Evolutionary conservation across 2,113 vertebrate species (phyloP).

Genomic region (Hippocampus mohnikei): DNA sequence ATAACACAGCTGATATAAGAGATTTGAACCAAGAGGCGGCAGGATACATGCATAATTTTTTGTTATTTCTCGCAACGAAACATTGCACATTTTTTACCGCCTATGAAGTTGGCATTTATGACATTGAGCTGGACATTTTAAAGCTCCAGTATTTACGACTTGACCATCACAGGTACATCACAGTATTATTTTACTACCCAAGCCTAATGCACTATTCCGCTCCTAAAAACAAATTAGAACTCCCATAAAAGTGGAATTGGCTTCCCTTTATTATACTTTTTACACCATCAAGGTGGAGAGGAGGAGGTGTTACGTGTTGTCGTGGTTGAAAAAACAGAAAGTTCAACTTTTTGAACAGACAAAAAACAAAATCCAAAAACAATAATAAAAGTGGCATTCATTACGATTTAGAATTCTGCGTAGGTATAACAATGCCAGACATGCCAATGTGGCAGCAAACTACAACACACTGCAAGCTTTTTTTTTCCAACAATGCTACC

Average conservation of each 20-base stretch:
- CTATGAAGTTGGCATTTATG: neutral
- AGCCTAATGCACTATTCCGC: neutral
- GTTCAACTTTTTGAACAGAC: too few species aligned
- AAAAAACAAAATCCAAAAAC: too few species aligned
- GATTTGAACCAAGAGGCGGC: neutral
- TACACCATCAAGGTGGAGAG: slow-evolving; percentile 10
- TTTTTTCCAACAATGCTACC: too few species aligned
- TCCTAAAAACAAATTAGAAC: slow-evolving; percentile 6
- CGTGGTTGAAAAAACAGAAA: neutral
- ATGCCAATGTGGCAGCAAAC: too few species aligned
- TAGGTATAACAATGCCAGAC: too few species aligned
- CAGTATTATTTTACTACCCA: slow-evolving; percentile 1
- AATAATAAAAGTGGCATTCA: too few species aligned
- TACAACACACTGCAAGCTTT: too few species aligned
- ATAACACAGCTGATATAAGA: neutral
- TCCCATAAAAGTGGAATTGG: slow-evolving; percentile 1
- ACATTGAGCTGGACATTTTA: neutral
- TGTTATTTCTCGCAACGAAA: neutral
- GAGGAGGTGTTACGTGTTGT: neutral
- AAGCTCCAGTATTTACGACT: neutral
- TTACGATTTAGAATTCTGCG: too few species aligned
- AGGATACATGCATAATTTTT: neutral
- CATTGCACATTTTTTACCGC: neutral
- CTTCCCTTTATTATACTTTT: slow-evolving; percentile 7
- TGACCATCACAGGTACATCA: neutral